Base-by-base conservation (phyloP, 2,888 invertebrate genomes). In the Boloria euphrosyne region DNA sequence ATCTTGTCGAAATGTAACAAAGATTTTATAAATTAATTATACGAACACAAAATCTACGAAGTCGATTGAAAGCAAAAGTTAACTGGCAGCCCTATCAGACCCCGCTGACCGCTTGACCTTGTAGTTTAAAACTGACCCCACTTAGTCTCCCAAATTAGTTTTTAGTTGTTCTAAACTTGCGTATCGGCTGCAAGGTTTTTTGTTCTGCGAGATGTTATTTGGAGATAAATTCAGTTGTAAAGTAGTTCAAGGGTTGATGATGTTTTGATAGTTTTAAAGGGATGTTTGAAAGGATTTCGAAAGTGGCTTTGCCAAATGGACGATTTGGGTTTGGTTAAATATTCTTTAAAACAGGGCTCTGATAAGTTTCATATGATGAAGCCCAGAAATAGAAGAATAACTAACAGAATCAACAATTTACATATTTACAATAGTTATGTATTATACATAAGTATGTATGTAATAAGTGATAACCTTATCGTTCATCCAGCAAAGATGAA, bases 101-200 rank as follows among this genome's bases (percentile, higher is more conserved):
- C 55, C 31, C 17, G 47, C 17, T 66, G 66, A 60, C 66, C 66
- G 62, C 43, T 52, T 68, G 68, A 69, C 68, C 68, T 69, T 69
- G 60, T 66, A 66, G 68, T 69, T 69, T 38, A 13, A 27, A 69
- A 69, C 68, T 63, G 63, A 50, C 63, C 66, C 43, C 66, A 60
- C 60, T 69, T 63, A 62, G 62, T 47, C 60, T 50, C 18, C 66
- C 66, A 71, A 74, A 74, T 73, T 73, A 73, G 73, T 73, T 71
- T 70, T 68, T 70, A 66, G 73, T 71, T 57, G 67, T 64, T 63
- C 14, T 31, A 46, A 62, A 66, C 64, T 62, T 66, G 60, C 10
- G 51, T 47, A 67, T 64, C 63, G 61, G 44, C n/a, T 54, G 54
- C 6, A 2, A 0, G 2, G 7, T 64, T 58, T 62, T 54, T 62